Conservation (phyloP, 2,888 invertebrate species). For the Fragum fragum region DNA sequence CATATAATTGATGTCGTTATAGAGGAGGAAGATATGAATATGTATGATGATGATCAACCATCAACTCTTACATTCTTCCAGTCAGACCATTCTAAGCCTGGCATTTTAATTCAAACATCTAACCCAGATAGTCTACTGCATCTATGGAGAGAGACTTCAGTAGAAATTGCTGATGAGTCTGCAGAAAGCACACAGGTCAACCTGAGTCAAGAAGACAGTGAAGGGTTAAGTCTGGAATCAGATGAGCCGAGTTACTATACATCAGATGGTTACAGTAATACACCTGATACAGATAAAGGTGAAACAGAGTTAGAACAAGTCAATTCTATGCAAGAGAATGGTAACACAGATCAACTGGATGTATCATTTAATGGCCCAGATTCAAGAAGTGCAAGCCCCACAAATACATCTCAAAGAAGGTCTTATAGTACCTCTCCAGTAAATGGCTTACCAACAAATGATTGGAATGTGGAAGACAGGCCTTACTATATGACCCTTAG, state of each 20-base stretch:
- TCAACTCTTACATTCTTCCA: not conserved
- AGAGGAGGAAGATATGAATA: constrained; percentile 13
- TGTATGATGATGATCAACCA: constrained; percentile 34
- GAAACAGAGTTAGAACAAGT: not conserved
- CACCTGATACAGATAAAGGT: not conserved
- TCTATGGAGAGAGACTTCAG: constrained; percentile 47
- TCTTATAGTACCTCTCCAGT: not conserved
- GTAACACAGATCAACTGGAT: not conserved
- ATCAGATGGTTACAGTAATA: not conserved
- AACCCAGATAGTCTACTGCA: constrained; percentile 49
- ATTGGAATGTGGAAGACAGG: constrained; percentile 3
- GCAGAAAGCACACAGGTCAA: constrained; percentile 35
- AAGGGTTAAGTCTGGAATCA: constrained; percentile 27
- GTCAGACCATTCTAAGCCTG: constrained; percentile 14
- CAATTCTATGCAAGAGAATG: not conserved
- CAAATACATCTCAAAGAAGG: not conserved
- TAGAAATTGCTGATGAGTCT: constrained; percentile 1
- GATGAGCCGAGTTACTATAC: constrained; percentile 18
- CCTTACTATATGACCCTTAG: constrained; percentile 21
- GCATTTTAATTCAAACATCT: constrained; percentile 21
- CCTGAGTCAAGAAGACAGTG: constrained; percentile 32
- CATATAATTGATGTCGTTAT: not conserved
- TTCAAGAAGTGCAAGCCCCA: not conserved
- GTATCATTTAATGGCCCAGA: too few species aligned
- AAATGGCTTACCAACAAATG: not conserved